A percentile compares a stretch with the other conserved stretches of the same genome.
phyloP scores from a whole-genome alignment of 1,140 invertebrate genomes.

The Saxidomus purpurata region DNA sequence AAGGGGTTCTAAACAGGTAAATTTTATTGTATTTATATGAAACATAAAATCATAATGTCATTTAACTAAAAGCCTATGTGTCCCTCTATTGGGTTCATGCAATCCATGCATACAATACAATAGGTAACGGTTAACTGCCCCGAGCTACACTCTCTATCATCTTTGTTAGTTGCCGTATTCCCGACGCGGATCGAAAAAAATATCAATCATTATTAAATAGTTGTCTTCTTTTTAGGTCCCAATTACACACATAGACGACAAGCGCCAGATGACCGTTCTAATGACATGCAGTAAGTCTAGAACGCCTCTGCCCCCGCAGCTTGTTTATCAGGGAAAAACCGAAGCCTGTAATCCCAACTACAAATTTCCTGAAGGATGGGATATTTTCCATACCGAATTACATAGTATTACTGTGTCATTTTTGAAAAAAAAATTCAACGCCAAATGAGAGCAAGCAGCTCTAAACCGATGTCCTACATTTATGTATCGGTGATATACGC shows the following conservation, averaged over 20 bases:
- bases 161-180: too few species aligned
- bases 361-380: not conserved
- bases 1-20: slow-evolving; percentile 3
- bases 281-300: not conserved
- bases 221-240: not conserved
- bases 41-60: not conserved
- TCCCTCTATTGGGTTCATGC: not conserved
- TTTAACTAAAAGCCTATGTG: not conserved
- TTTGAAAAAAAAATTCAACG: too few species aligned
- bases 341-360: not conserved
- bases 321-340: not conserved
- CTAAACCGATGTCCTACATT: too few species aligned
- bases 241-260: not conserved
- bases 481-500: too few species aligned
- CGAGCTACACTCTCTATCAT: not conserved
- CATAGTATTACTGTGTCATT: too few species aligned
- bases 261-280: not conserved
- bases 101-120: not conserved
- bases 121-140: too few species aligned
- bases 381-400: not conserved
- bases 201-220: too few species aligned
- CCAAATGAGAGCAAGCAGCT: too few species aligned
- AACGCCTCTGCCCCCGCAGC: not conserved
- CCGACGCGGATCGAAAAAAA: too few species aligned
- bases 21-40: not conserved